Percentiles rank a stretch among this genome's conserved stretches.
Evolutionary conservation across 1,140 invertebrate species (phyloP).

Genomic region (Asbolus verrucosus): DNA sequence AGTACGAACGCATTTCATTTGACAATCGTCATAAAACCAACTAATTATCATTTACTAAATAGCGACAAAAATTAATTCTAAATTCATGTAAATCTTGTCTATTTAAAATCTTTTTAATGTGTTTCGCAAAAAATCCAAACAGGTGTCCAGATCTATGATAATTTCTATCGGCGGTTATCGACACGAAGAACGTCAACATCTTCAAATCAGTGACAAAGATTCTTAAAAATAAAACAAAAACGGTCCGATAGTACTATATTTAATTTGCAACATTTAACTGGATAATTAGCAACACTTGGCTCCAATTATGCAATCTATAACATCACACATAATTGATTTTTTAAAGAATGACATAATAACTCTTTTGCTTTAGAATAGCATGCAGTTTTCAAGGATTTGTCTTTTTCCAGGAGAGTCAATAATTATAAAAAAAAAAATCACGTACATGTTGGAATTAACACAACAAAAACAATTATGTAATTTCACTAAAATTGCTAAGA

Average conservation of each 20-base stretch:
- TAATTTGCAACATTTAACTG: background rate
- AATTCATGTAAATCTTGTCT: slow-evolving; percentile 36
- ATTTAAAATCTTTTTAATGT: slow-evolving; percentile 38
- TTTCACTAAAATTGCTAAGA: too few relatives aligned
- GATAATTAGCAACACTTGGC: slow-evolving; percentile 10
- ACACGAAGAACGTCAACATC: background rate
- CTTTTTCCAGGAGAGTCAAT: slow-evolving; percentile 25
- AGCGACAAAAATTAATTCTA: slow-evolving; percentile 33
- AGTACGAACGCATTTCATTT: slow-evolving; percentile 17
- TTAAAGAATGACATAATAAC: slow-evolving; percentile 10
- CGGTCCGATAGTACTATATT: background rate
- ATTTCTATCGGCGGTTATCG: slow-evolving; percentile 28
- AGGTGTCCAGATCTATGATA: slow-evolving; percentile 29
- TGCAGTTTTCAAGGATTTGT: slow-evolving; percentile 22
- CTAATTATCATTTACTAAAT: slow-evolving; percentile 35
- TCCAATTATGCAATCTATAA: slow-evolving; percentile 23
- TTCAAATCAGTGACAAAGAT: slow-evolving; percentile 1
- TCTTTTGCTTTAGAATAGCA: background rate
- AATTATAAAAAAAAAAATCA: slow-evolving; percentile 27
- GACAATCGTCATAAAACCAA: slow-evolving; percentile 24
- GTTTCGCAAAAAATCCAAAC: slow-evolving; percentile 25
- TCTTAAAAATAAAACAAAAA: background rate
- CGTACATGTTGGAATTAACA: slow-evolving; percentile 5
- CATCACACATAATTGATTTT: slow-evolving; percentile 18
- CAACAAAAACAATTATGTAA: too few relatives aligned